Percentiles rank a stretch among this genome's conserved stretches.
Evolutionary conservation across 2,888 invertebrate species (phyloP).

Genomic region (Phengaris alcon): DNA sequence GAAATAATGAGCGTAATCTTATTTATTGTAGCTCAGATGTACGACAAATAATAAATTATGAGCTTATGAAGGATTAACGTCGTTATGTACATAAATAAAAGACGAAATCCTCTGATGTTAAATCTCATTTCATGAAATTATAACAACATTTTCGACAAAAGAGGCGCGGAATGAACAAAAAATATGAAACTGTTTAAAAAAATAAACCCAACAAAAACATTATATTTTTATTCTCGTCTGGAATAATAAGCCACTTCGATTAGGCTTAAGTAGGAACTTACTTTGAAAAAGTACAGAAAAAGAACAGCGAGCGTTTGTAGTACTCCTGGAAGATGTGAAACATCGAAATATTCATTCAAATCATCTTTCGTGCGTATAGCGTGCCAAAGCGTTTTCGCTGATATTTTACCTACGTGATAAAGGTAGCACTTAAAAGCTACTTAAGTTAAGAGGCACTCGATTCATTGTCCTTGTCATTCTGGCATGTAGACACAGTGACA

Average conservation of each 20-base stretch:
- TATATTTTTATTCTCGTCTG: background rate
- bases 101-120: background rate
- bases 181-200: background rate
- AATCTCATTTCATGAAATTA: background rate
- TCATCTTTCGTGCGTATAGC: too few species aligned
- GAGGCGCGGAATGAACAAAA: background rate
- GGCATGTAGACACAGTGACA: too few species aligned
- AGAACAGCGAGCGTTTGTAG: background rate
- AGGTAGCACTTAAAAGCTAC: too few species aligned
- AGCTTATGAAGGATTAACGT: background rate
- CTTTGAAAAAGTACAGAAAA: background rate
- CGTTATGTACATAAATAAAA: constrained; percentile 10
- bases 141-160: background rate
- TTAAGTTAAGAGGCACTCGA: too few species aligned
- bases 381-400: too few species aligned
- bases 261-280: background rate
- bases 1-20: background rate
- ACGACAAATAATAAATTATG: constrained; percentile 8
- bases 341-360: too few species aligned
- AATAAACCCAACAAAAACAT: background rate
- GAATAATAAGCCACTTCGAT: background rate
- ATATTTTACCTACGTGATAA: too few species aligned
- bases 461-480: too few species aligned
- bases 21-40: background rate
- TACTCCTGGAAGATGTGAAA: too few species aligned